Evolutionary conservation across 2,797 vertebrate genomes (phyloP).

Genomic region (Diceros bicornis): DNA sequence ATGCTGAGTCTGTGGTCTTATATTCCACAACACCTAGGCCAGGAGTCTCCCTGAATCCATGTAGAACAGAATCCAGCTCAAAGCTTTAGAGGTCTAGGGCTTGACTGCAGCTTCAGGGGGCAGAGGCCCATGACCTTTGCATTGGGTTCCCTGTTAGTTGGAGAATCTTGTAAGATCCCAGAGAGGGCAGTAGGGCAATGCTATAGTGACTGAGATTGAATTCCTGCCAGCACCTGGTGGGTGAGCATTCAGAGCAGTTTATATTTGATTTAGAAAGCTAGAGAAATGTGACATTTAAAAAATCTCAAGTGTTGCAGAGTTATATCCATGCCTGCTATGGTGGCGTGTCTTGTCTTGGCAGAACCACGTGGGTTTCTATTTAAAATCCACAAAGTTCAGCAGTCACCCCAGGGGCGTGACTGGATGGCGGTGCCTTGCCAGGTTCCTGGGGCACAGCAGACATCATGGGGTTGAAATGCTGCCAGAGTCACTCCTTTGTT

Average conservation of each 20-base stretch:
- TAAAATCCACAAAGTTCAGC: constrained; percentile 61
- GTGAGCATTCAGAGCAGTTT: background rate
- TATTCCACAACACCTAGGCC: background rate
- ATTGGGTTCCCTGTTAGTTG: background rate
- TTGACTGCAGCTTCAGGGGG: background rate
- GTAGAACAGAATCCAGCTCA: background rate
- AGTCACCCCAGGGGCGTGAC: constrained; percentile 13
- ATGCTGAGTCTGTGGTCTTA: background rate
- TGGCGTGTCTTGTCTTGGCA: background rate
- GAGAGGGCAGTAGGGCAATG: background rate
- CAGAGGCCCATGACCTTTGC: background rate
- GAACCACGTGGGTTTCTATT: constrained; percentile 53
- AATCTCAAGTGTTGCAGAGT: background rate
- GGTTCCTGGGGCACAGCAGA: constrained; percentile 46
- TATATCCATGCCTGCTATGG: background rate
- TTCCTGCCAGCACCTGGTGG: background rate
- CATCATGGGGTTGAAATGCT: constrained; percentile 44
- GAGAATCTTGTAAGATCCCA: background rate
- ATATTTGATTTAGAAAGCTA: constrained; percentile 61
- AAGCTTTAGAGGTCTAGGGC: background rate
- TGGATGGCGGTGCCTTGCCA: constrained; percentile 6
- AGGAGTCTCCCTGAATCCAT: background rate
- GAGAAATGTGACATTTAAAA: constrained; percentile 65
- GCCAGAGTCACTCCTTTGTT: constrained; percentile 56
- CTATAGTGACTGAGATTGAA: background rate